Evolutionary conservation across 2,888 invertebrate species (phyloP).

Genomic region (Eristalis intricaria): DNA sequence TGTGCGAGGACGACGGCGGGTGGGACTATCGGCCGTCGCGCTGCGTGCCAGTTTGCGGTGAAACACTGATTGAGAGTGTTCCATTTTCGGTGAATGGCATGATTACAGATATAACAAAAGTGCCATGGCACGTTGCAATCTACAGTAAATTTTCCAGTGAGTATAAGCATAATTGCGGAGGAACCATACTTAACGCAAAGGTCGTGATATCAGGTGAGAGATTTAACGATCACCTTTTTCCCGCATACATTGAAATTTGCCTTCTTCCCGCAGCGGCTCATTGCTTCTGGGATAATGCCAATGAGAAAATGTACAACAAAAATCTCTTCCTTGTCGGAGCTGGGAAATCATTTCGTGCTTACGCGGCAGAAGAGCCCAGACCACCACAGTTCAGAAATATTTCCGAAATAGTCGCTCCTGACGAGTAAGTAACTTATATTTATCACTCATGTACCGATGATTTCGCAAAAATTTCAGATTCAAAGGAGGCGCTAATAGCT

Average conservation of each 20-base stretch:
- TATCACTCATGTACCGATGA: constrained; percentile 59
- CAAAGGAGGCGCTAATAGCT: constrained; percentile 48
- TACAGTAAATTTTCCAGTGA: constrained; percentile 51
- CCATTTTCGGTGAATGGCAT: constrained; percentile 56
- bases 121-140: constrained; percentile 77
- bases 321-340: constrained; percentile 50
- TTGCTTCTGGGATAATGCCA: constrained; percentile 66
- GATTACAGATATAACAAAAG: constrained; percentile 49
- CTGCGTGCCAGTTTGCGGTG: constrained; percentile 76
- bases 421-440: constrained; percentile 46
- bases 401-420: constrained; percentile 54
- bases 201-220: constrained; percentile 74
- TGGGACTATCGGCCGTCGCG: constrained; percentile 74
- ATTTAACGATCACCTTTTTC: neutral
- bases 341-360: constrained; percentile 64
- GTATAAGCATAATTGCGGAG: constrained; percentile 73
- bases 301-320: neutral
- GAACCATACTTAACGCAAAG: constrained; percentile 75
- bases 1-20: constrained; percentile 74
- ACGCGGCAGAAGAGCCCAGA: constrained; percentile 33
- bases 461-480: constrained; percentile 17
- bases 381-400: constrained; percentile 60
- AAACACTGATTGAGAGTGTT: constrained; percentile 28
- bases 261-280: constrained; percentile 61
- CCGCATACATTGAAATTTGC: neutral